These are phyloP conservation scores for Bombus cullumanus DNA, from an alignment of 1,140 invertebrate genomes.

Conservation along the genomic window DNA sequence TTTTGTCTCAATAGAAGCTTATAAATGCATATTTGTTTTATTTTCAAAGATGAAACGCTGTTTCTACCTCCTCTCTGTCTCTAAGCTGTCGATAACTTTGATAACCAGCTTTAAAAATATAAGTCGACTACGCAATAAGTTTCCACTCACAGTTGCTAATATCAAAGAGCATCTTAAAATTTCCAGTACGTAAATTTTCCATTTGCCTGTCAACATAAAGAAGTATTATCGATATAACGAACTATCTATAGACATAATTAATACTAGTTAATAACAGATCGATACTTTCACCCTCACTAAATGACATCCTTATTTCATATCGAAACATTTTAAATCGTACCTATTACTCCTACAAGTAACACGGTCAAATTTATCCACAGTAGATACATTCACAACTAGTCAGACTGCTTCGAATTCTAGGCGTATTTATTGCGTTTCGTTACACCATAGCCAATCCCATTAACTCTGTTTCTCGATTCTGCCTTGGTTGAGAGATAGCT, in stretches of 20 bases:
- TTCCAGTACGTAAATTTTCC: background rate
- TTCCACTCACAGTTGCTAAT: background rate
- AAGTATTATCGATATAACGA: background rate
- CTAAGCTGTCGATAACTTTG: background rate
- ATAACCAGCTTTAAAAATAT: background rate
- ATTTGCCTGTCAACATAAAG: background rate
- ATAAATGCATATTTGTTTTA: too few relatives aligned
- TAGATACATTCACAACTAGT: background rate
- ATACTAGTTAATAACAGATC: background rate
- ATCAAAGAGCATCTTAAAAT: background rate
- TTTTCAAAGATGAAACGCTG: too few relatives aligned
- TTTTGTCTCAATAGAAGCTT: too few relatives aligned
- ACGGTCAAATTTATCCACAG: background rate
- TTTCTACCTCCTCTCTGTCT: too few relatives aligned
- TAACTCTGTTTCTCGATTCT: conserved; percentile 1
- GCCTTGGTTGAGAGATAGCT: background rate
- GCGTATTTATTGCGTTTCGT: conserved; percentile 4
- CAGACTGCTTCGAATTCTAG: background rate
- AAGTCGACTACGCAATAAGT: background rate
- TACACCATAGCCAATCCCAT: conserved; percentile 5
- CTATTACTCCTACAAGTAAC: background rate
- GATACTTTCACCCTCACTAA: background rate
- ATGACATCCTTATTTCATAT: background rate
- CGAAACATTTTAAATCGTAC: background rate
- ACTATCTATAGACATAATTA: too few relatives aligned